Percentiles rank a stretch among this genome's conserved stretches.
These are phyloP conservation scores for Hybognathus amarus DNA, from an alignment of 2,797 vertebrate species.

Conservation along the genomic window DNA sequence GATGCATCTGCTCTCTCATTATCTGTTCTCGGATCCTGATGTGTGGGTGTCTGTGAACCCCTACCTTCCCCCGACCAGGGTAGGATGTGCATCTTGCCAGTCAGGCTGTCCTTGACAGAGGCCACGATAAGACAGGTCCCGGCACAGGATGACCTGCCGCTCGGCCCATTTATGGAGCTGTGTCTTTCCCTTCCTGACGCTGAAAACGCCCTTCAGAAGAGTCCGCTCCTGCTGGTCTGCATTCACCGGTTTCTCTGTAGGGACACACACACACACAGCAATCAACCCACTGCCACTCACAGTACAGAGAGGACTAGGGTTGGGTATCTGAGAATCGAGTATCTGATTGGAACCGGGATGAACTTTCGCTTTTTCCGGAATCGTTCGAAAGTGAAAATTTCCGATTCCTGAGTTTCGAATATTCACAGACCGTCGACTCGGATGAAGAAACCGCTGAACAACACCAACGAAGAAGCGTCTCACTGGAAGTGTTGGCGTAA, in stretches of 20 bases:
- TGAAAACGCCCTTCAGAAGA: constrained; percentile 91
- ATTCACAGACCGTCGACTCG: too few species aligned
- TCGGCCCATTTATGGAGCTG: constrained; percentile 98
- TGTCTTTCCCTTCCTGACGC: constrained; percentile 93
- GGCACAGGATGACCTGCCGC: constrained; percentile 90
- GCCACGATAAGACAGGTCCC: constrained; percentile 96
- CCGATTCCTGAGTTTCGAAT: too few species aligned
- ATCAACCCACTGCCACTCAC: not conserved
- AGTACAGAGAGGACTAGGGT: too few species aligned
- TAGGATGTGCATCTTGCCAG: constrained; percentile 96
- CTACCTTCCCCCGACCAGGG: constrained; percentile 95
- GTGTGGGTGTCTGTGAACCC: not conserved
- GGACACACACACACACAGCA: constrained; percentile 14
- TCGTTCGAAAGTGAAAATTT: too few species aligned
- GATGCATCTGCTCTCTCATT: constrained; percentile 46
- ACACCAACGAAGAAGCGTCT: too few species aligned
- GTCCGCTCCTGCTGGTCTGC: constrained; percentile 91
- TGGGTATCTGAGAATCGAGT: too few species aligned
- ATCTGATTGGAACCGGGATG: too few species aligned
- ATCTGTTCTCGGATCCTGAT: constrained; percentile 34
- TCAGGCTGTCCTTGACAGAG: constrained; percentile 94
- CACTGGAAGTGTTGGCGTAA: too few species aligned
- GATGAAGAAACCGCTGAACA: too few species aligned
- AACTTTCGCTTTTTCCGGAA: too few species aligned
- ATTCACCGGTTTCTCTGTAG: constrained; percentile 87